Evolutionary conservation across 2,888 invertebrate species (phyloP).

Genomic region (Phaonia tiefii): DNA sequence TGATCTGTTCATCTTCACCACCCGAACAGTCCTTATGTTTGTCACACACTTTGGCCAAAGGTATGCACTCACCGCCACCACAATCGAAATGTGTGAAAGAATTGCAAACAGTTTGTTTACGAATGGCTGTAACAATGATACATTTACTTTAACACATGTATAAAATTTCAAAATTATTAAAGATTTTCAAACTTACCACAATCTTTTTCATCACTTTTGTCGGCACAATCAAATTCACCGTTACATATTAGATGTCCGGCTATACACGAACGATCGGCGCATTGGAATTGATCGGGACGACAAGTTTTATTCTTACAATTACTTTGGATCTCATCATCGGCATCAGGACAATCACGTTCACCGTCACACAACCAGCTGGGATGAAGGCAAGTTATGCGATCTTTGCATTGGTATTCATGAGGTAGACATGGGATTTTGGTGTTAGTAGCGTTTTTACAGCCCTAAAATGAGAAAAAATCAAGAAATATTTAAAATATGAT

Average conservation of each 20-base stretch:
- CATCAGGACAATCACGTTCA: conserved; percentile 90
- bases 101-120: conserved; percentile 84
- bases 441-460: conserved; percentile 82
- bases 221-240: conserved; percentile 89
- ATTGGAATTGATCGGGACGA: conserved; percentile 92
- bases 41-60: conserved; percentile 90
- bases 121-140: conserved; percentile 45
- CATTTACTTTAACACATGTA: neutral
- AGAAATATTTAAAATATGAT: no score
- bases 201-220: conserved; percentile 92
- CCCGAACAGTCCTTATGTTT: conserved; percentile 92
- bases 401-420: conserved; percentile 90
- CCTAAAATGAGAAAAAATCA: conserved; percentile 78
- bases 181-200: conserved; percentile 85
- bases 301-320: conserved; percentile 88
- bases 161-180: neutral
- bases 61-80: conserved; percentile 91
- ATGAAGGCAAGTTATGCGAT: conserved; percentile 90
- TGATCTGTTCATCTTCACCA: conserved; percentile 92
- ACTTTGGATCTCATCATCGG: conserved; percentile 87
- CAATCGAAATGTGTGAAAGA: conserved; percentile 91
- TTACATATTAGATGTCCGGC: conserved; percentile 91
- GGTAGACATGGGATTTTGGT: conserved; percentile 85
- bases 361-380: conserved; percentile 92
- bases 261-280: conserved; percentile 89